phyloP scores from a whole-genome alignment of 2,888 invertebrate genomes.

The Eupeodes latifasciatus region DNA sequence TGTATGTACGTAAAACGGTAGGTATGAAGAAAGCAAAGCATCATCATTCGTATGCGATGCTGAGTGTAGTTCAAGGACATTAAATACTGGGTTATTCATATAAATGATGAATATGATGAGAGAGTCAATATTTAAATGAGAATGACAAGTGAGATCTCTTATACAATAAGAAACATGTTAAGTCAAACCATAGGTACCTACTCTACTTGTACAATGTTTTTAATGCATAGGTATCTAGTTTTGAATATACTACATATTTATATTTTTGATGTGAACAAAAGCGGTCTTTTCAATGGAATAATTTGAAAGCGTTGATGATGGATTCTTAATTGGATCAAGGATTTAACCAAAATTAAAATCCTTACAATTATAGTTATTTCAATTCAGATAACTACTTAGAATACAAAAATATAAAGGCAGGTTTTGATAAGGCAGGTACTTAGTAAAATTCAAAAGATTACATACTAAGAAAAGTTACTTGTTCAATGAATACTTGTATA shows the following conservation, averaged over 20 bases:
- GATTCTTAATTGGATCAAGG: conserved; percentile 37
- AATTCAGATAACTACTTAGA: too few species aligned
- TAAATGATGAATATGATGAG: conserved; percentile 45
- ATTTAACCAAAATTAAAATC: background rate
- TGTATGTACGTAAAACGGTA: conserved; percentile 29
- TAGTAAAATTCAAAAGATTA: background rate
- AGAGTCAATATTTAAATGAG: conserved; percentile 66
- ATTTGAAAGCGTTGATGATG: background rate
- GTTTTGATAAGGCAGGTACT: background rate
- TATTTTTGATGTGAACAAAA: conserved; percentile 1
- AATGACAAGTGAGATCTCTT: conserved; percentile 34
- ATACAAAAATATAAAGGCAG: background rate
- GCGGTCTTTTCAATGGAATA: background rate
- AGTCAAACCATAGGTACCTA: background rate
- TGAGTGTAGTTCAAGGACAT: conserved; percentile 72
- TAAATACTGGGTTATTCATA: conserved; percentile 41
- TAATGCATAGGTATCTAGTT: background rate
- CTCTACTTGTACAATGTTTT: too few species aligned
- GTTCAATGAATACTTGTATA: too few species aligned
- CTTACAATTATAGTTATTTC: background rate
- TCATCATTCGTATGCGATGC: conserved; percentile 12
- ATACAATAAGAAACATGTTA: conserved; percentile 33
- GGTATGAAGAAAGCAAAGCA: conserved; percentile 39
- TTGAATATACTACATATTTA: background rate
- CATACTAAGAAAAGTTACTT: too few species aligned